Conservation (phyloP, 92 coral and sea anemone species). For the Epizoanthus illoricatus region DNA sequence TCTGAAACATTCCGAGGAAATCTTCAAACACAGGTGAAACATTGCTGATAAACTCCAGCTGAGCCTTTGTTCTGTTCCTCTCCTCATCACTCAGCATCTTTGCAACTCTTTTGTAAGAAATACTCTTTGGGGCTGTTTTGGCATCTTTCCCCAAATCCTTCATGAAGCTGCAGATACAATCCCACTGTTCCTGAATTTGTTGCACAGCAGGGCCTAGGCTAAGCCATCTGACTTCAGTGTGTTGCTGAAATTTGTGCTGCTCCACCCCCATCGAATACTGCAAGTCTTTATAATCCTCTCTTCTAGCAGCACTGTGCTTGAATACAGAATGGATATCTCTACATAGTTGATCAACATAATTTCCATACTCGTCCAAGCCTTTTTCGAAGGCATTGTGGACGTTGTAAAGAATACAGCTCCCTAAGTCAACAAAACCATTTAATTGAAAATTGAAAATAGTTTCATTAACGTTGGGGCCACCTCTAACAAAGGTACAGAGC, state of each 20-base stretch:
- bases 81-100: conserved; percentile 47
- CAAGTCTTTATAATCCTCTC: conserved; percentile 41
- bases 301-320: conserved; percentile 57
- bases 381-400: conserved; percentile 52
- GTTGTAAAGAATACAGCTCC: conserved; percentile 47
- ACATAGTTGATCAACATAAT: conserved; percentile 48
- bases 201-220: conserved; percentile 49
- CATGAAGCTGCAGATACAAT: conserved; percentile 34
- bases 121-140: conserved; percentile 43
- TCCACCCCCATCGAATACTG: conserved; percentile 41
- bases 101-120: conserved; percentile 46
- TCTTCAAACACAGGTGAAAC: conserved; percentile 55
- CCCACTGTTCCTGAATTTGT: conserved; percentile 54
- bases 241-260: conserved; percentile 49
- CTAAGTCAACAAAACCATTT: conserved; percentile 52
- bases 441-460: conserved; percentile 47
- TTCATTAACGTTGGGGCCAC: conserved; percentile 60
- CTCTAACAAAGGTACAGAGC: conserved; percentile 39
- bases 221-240: conserved; percentile 53
- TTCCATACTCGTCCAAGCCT: conserved; percentile 47
- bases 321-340: conserved; percentile 42
- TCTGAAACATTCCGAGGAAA: conserved; percentile 50
- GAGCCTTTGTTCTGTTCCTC: conserved; percentile 34
- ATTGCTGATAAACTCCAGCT: conserved; percentile 45
- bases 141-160: conserved; percentile 38